Percentiles rank a stretch among this genome's conserved stretches.
Conservation (phyloP, 2,888 invertebrate genomes). For the Tineola bisselliella region DNA sequence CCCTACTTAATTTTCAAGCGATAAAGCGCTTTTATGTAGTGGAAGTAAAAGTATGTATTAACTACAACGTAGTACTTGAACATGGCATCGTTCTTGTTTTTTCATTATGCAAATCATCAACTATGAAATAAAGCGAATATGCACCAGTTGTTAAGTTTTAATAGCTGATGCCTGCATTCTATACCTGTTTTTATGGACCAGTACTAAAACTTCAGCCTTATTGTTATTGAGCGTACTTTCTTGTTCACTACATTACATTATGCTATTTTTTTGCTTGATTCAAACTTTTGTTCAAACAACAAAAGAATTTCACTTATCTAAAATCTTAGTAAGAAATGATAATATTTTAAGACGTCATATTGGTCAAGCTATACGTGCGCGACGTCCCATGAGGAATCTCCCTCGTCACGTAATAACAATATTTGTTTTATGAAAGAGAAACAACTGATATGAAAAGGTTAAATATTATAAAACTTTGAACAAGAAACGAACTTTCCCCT, state of each 20-base stretch:
- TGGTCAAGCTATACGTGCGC: background rate
- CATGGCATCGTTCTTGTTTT: background rate
- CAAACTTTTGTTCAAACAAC: too few species aligned
- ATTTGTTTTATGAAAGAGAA: constrained; percentile 4
- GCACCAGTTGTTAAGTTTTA: background rate
- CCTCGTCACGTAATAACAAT: background rate
- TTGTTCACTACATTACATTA: too few species aligned
- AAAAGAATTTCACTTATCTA: too few species aligned
- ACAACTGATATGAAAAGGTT: constrained; percentile 32
- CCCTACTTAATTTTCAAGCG: constrained; percentile 8
- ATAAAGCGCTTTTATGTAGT: constrained; percentile 13
- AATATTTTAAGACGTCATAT: background rate
- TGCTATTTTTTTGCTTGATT: too few species aligned
- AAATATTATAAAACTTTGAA: constrained; percentile 45
- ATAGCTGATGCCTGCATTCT: background rate
- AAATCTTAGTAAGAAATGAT: background rate
- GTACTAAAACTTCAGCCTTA: too few species aligned
- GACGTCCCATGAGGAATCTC: background rate
- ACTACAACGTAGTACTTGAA: constrained; percentile 9
- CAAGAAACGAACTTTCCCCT: constrained; percentile 24
- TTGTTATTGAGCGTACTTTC: too few species aligned
- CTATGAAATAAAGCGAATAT: background rate
- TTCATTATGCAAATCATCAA: background rate
- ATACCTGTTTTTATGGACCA: too few species aligned
- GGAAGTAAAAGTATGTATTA: constrained; percentile 8